These are phyloP conservation scores for Ormyrus labotus DNA, from an alignment of 2,888 invertebrate species.

Conservation along the genomic window DNA sequence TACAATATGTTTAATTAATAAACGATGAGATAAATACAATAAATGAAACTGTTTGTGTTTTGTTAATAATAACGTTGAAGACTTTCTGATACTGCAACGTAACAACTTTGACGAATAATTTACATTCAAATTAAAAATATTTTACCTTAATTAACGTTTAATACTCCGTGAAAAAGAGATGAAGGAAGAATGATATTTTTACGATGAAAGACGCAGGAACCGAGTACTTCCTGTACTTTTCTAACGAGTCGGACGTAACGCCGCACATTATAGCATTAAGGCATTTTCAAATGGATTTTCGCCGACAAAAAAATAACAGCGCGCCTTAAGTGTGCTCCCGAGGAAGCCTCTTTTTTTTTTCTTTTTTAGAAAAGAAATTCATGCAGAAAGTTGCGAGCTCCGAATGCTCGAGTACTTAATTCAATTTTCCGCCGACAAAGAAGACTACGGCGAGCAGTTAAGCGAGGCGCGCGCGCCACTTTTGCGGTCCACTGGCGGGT, in stretches of 20 bases:
- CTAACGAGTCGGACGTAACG: too few relatives aligned
- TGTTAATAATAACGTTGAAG: too few relatives aligned
- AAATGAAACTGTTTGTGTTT: too few relatives aligned
- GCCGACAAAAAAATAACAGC: conserved; percentile 15
- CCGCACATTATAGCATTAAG: not conserved
- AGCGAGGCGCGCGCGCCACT: conserved; percentile 26
- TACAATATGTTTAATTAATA: too few relatives aligned
- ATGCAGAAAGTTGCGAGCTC: not conserved
- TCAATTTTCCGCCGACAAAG: conserved; percentile 24
- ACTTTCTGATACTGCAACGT: too few relatives aligned
- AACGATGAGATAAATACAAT: too few relatives aligned
- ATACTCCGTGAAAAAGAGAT: too few relatives aligned
- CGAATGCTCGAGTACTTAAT: conserved; percentile 38
- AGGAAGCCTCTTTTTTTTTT: not conserved
- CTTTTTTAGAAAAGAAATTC: conserved; percentile 9
- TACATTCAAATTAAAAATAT: too few relatives aligned
- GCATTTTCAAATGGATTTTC: conserved; percentile 35
- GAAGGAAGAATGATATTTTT: not conserved
- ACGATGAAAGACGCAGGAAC: not conserved
- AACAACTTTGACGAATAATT: too few relatives aligned
- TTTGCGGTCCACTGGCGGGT: conserved; percentile 34
- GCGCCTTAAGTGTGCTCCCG: conserved; percentile 2
- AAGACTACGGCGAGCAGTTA: not conserved
- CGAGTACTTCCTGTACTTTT: too few relatives aligned
- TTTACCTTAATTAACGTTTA: too few relatives aligned